Conservation (phyloP, 2,113 vertebrate genomes). For the Ceyx melanurus region DNA sequence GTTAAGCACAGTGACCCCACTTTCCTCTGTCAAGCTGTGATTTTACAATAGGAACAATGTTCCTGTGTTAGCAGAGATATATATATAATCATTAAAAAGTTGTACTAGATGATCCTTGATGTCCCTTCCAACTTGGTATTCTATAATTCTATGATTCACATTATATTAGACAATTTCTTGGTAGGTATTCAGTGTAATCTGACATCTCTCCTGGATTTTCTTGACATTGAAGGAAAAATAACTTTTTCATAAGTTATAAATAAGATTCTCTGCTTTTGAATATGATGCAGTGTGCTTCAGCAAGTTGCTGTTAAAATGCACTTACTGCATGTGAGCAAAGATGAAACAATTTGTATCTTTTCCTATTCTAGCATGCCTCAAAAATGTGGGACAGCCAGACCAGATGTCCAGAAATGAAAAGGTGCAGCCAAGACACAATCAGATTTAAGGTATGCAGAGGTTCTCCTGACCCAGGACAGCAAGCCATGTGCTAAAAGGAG, state of each 20-base stretch:
- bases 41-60: not conserved
- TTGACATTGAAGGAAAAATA: not conserved
- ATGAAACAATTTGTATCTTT: not conserved
- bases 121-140: too few relatives aligned
- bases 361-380: not conserved
- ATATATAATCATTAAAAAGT: too few relatives aligned
- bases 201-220: not conserved
- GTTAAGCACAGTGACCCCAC: not conserved
- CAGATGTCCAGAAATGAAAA: not conserved
- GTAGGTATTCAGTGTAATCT: not conserved
- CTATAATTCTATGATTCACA: not conserved
- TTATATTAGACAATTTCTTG: not conserved
- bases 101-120: too few relatives aligned
- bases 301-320: not conserved
- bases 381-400: not conserved
- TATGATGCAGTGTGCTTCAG: not conserved
- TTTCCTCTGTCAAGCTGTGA: not conserved
- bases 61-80: not conserved
- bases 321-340: not conserved
- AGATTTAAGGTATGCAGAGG: not conserved
- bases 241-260: not conserved
- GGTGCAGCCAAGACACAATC: not conserved
- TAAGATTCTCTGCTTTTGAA: not conserved
- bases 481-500: not conserved
- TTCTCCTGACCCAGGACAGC: not conserved